Evolutionary conservation across 2,888 invertebrate species (phyloP), one percentile per base, ranked within the genome.

Genomic region (Malthinus seriepunctatus): DNA sequence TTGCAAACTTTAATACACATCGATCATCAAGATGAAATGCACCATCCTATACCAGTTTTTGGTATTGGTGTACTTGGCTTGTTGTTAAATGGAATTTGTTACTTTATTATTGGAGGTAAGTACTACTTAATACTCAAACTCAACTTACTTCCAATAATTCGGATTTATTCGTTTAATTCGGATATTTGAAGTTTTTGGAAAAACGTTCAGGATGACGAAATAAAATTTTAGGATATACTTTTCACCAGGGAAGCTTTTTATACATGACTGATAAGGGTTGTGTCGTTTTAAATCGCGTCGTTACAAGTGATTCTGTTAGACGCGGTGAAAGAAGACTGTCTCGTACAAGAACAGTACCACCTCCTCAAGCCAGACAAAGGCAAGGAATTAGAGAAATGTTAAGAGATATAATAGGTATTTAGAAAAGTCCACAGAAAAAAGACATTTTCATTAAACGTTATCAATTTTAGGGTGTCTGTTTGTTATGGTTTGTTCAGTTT

Each of bases 1-100:
- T 73, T 93, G 38, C 93, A 93, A 74, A 89, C 91, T 0, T 82
- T 92, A 38, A 83, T 90, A 0, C 93, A 93, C 73, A 88, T 88
- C 38, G 83, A 83, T 64, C 88, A 88, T 73, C 83, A 86, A 66
- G 88, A 89, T 67, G 86, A 86, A 47, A 88, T 89, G 86, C 88
- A 89, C 71, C 82, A 88, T 69, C 90, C 93, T 0, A 80, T 89
- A 47, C 84, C 87, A 10, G 89, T 94, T 7, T 81, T 93, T 67
- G 85, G 85, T 64, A 82, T 90, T 58, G 94, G 92, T 1, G 80
- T 81, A 8, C 75, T 82, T 4, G 92, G 93, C 0, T 80, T 94
- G 8, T 73, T 91, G 1, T 74, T 94, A 7, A 90, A 95, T 72
- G 87, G 86, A 0, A 78, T 93, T 44, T 91, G 91, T 65, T 93